Conservation (phyloP, 2,888 invertebrate genomes). For the Nowickia ferox region DNA sequence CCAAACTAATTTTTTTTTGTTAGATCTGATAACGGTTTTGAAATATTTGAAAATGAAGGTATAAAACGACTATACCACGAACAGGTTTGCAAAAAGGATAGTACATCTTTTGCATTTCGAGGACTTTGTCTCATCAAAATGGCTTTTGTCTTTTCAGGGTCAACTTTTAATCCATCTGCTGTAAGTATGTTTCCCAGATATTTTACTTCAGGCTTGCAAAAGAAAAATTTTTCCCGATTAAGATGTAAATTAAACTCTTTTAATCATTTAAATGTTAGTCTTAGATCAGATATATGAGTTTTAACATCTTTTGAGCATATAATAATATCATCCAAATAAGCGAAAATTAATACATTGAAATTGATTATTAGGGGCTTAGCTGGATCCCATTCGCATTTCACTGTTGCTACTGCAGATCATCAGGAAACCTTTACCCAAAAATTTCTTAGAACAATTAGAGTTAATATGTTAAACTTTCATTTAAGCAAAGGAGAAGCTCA, state of each 20-base stretch:
- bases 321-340: too few relatives aligned
- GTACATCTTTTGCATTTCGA: neutral
- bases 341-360: too few relatives aligned
- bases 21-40: slow-evolving; percentile 75
- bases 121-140: slow-evolving; percentile 49
- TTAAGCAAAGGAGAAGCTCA: too few relatives aligned
- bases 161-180: slow-evolving; percentile 74
- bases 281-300: too few relatives aligned
- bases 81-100: neutral
- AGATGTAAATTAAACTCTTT: slow-evolving; percentile 73
- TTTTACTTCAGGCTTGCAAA: slow-evolving; percentile 72
- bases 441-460: too few relatives aligned
- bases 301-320: too few relatives aligned
- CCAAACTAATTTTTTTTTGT: slow-evolving; percentile 74
- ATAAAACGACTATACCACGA: slow-evolving; percentile 60
- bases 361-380: too few relatives aligned
- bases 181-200: slow-evolving; percentile 76
- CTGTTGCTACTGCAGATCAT: too few relatives aligned
- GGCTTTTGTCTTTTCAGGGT: slow-evolving; percentile 76
- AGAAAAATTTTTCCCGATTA: slow-evolving; percentile 74
- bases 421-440: too few relatives aligned
- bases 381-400: too few relatives aligned
- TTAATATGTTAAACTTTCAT: too few relatives aligned
- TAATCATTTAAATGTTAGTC: too few relatives aligned
- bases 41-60: slow-evolving; percentile 47